Base-by-base conservation (phyloP, 2,113 vertebrate genomes). In the Gallinago jamesoni region DNA sequence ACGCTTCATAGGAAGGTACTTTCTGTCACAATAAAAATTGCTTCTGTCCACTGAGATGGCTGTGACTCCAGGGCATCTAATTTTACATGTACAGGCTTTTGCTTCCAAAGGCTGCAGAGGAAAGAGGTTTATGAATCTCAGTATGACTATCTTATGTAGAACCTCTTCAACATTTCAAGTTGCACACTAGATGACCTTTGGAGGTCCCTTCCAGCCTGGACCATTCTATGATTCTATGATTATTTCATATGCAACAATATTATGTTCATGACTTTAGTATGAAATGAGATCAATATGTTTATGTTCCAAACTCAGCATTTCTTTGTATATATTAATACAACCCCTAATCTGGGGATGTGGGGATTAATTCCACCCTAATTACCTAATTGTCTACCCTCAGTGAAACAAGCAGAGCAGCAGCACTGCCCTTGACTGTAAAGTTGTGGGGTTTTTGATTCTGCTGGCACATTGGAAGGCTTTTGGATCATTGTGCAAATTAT, bases 331-430 rank as follows among this genome's bases (percentile, higher is more conserved):
- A 75, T 60, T 60, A 82, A 35, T 73, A 62, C 27, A 89, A 76
- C 53, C 63, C 57, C 57, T 91, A 87, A 82, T 93, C 60, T 96
- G 73, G 84, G 73, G 56, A 87, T 39, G 77, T 79, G 48, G 48
- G 74, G 53, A 84, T 95, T 96, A 95, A 96, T 94, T 91, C 81
- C 28, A 82, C 70, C 57, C 70, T 85, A 84, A 95, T 90, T 77
- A 66, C 79, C 78, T 86, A 70, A 66, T 90, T 82, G 60, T 89
- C 53, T 93, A 19, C 27, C 80, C 73, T 50, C 25, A 19, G 80
- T 82, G 80, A 81, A 95, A 62, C 22, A 89, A 92, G 80, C 66
- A 84, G 87, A 94, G 83, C 69, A 87, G 64, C 80, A 90, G 80
- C 80, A 41, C 73, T 28, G 31, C 64, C 79, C 89, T 94, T 90